Evolutionary conservation across 35 echinoderm and acorn worm species (phyloP).

Genomic region (Ophiothrix spiculata): DNA sequence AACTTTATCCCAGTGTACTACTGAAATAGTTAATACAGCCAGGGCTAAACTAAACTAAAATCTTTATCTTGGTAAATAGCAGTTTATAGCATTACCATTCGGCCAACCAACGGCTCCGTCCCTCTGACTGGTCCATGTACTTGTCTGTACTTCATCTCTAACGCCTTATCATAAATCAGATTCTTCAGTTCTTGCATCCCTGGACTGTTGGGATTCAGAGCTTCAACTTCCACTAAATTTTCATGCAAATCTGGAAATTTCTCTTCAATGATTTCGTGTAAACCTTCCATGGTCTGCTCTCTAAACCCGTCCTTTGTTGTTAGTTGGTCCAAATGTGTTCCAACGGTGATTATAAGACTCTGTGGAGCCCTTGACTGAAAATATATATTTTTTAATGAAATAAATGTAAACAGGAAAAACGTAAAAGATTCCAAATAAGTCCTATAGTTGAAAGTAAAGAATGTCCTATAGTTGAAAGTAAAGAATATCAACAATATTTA

Average conservation of each 20-base stretch:
- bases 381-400: neutral
- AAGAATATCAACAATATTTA: no score
- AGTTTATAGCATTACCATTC: no score
- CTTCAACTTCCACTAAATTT: constrained; percentile 16
- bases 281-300: constrained; percentile 10
- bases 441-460: no score
- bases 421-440: no score
- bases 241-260: constrained; percentile 33
- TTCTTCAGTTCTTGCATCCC: constrained; percentile 41
- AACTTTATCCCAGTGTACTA: no score
- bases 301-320: neutral
- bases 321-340: constrained; percentile 43
- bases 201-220: neutral
- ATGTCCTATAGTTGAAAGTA: no score
- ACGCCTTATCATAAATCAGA: constrained; percentile 42
- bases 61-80: no score
- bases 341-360: constrained; percentile 65
- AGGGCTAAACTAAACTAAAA: no score
- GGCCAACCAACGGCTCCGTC: neutral
- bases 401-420: no score
- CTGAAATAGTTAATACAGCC: no score
- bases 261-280: constrained; percentile 30
- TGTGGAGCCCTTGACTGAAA: constrained; percentile 66
- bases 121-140: neutral
- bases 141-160: constrained; percentile 38